Base-by-base conservation (phyloP, 2,888 invertebrate genomes). In the Calameuta idolon region DNA sequence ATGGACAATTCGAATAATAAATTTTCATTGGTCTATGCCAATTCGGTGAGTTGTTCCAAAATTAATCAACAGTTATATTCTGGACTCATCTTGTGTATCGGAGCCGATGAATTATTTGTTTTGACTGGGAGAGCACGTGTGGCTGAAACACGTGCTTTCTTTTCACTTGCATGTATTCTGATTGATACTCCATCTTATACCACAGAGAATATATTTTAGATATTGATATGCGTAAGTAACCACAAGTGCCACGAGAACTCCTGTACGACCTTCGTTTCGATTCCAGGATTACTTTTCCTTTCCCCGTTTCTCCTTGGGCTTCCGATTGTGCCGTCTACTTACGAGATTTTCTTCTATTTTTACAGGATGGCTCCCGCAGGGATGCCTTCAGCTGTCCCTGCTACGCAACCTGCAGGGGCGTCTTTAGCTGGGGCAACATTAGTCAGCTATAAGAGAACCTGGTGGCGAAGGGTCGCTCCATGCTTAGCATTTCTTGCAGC, bases 401-500 rank as follows among this genome's bases (percentile, higher is more conserved):
- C 37, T 30, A 5, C 23, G 74, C 83, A 84, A 12, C 79, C 81
- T 30, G 79, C 83, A 74, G 81, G 78, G 34, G 83, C 88, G 11
- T 79, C 85, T 23, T 79, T 85, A 37, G 79, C 85, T 9, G 84
- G 84, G 37, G 74, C 75, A 30, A 80, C 81, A 34, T 79, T 78
- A 69, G 78, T 82, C 33, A 84, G 76, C 79, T 80, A 85, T 69
- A 91, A 91, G 80, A 89, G 88, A 79, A 88, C 87, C 69, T 89
- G 88, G 86, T 88, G 89, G 80, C 89, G 93, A 77, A 91, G 92
- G 82, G 92, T 95, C 79, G 91, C 95, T 87, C 96, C 96, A 0
- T 94, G 95, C 55, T 94, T 95, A 74, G 92, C 96, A 82, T 96
- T 96, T 92, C 93, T 96, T 83, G 92, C 96, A 81, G 96, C 96